Percentiles rank a stretch among this genome's conserved stretches.
Conservation (phyloP, 2,113 vertebrate species). For the Elaphurus davidianus region DNA sequence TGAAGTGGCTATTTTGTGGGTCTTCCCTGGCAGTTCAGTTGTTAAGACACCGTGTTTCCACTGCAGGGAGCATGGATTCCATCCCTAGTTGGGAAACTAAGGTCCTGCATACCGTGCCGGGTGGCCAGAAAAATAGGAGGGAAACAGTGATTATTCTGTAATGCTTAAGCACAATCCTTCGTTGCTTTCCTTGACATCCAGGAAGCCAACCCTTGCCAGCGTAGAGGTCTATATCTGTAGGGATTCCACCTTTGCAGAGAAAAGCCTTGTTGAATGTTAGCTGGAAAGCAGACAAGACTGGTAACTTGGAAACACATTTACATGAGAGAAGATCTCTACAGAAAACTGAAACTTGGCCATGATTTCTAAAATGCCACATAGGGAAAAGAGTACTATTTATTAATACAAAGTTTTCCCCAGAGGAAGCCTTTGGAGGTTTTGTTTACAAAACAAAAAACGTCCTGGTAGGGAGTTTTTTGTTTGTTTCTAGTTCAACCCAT, state of each 20-base stretch:
- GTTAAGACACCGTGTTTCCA: neutral
- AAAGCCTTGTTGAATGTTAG: neutral
- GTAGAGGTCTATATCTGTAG: neutral
- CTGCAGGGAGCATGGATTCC: neutral
- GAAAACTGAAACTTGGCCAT: constrained; percentile 69
- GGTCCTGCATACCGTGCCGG: no score
- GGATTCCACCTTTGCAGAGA: constrained; percentile 12
- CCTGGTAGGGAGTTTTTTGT: neutral
- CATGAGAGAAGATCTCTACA: neutral
- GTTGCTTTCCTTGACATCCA: neutral
- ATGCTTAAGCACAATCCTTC: neutral
- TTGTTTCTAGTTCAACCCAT: neutral
- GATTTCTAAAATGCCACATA: neutral
- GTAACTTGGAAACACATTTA: neutral
- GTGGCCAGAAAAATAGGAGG: neutral
- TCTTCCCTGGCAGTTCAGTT: neutral
- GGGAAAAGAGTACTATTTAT: neutral
- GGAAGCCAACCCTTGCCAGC: neutral
- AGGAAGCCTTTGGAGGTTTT: neutral
- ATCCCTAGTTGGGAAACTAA: neutral
- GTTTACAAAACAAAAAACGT: neutral
- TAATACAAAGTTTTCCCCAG: neutral
- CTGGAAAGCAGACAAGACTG: constrained; percentile 1
- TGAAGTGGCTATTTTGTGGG: neutral
- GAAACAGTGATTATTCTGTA: neutral